Conservation (phyloP, 2,113 vertebrate genomes). For the Notothenia rossii region DNA sequence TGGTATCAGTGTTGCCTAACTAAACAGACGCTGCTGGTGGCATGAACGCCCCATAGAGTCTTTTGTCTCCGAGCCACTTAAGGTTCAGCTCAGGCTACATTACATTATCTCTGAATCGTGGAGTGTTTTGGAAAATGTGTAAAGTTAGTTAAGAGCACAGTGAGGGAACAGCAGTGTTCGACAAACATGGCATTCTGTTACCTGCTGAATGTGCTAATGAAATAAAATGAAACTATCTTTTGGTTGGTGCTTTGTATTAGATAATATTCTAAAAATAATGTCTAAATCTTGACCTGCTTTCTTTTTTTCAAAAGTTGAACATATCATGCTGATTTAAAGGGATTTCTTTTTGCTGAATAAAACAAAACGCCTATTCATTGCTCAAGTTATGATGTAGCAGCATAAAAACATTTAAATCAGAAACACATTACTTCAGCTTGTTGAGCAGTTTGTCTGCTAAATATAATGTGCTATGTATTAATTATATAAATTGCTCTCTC, state of each 20-base stretch:
- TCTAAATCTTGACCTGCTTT: neutral
- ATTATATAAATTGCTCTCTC: constrained; percentile 14
- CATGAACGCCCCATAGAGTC: neutral
- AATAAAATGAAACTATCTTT: neutral
- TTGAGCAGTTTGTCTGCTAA: neutral
- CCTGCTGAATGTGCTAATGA: neutral
- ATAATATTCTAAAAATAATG: neutral
- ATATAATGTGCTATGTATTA: constrained; percentile 8
- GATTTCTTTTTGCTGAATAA: neutral
- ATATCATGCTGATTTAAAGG: neutral
- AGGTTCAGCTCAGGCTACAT: constrained; percentile 6
- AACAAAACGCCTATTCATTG: neutral
- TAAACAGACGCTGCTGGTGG: constrained; percentile 24
- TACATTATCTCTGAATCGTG: constrained; percentile 1
- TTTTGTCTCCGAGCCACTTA: constrained; percentile 20
- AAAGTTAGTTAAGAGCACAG: neutral
- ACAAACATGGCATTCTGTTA: neutral
- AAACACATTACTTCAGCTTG: neutral
- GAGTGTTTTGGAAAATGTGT: constrained; percentile 13
- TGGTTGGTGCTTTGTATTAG: neutral
- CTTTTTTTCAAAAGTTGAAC: neutral
- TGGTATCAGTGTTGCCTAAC: neutral
- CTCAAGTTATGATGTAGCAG: neutral
- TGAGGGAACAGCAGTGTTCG: neutral
- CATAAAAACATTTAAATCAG: neutral